Evolutionary conservation across 2,113 vertebrate species (phyloP).

Genomic region (Sigmodon hispidus): DNA sequence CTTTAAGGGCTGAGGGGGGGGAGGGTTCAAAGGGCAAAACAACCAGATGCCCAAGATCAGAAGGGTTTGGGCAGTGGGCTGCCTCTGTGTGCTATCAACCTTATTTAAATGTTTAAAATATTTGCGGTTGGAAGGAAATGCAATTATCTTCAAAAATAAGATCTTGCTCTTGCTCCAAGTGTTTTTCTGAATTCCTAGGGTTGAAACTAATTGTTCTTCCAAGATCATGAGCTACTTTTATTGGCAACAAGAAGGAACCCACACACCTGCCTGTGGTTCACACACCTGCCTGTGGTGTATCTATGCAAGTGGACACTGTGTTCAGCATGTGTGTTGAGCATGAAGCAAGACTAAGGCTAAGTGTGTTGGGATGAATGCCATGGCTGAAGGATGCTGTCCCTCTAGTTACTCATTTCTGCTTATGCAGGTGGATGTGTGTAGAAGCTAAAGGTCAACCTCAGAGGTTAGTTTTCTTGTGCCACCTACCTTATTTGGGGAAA

Average conservation of each 20-base stretch:
- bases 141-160: slow-evolving; percentile 73
- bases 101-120: slow-evolving; percentile 80
- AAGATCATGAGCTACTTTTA: slow-evolving; percentile 35
- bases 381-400: background rate
- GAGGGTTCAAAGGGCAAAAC: background rate
- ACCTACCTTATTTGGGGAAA: background rate
- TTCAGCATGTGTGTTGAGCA: too few species aligned
- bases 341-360: too few species aligned
- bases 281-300: background rate
- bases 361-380: too few species aligned
- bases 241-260: background rate
- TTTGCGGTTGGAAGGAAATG: slow-evolving; percentile 71
- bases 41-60: background rate
- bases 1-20: background rate
- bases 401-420: background rate
- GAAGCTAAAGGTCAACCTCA: background rate
- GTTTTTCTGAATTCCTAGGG: slow-evolving; percentile 75
- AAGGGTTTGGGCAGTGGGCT: background rate
- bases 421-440: background rate
- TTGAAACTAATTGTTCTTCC: slow-evolving; percentile 60
- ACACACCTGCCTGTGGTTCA: background rate
- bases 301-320: accelerated
- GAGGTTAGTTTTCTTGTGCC: background rate
- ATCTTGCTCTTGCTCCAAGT: slow-evolving; percentile 66
- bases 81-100: background rate